These are phyloP conservation scores for Dyspetes luteomarginatus DNA, from an alignment of 2,888 invertebrate genomes.

Conservation along the genomic window DNA sequence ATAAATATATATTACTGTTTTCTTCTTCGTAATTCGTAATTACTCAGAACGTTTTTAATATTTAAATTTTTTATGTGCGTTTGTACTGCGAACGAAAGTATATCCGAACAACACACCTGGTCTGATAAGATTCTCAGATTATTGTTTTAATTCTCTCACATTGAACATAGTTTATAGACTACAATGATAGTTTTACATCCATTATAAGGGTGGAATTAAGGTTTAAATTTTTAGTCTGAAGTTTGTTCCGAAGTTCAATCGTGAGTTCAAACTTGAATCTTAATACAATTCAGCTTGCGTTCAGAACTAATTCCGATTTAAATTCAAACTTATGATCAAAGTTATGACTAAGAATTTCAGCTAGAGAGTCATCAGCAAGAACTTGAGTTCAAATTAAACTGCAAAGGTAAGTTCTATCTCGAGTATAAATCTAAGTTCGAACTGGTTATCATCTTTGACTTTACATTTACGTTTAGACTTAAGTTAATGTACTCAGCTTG, in stretches of 20 bases:
- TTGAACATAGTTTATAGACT: conserved; percentile 62
- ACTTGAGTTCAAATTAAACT: too few species aligned
- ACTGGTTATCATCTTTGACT: too few species aligned
- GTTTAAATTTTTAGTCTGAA: background rate
- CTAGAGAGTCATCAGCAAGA: too few species aligned
- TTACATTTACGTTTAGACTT: too few species aligned
- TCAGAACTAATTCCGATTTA: too few species aligned
- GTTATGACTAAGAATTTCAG: too few species aligned
- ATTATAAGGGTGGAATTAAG: conserved; percentile 27
- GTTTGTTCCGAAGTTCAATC: background rate
- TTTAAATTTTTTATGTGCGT: conserved; percentile 32
- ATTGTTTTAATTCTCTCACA: conserved; percentile 47
- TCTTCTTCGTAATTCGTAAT: background rate
- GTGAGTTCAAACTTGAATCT: too few species aligned
- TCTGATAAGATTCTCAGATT: conserved; percentile 35
- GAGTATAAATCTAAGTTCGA: too few species aligned
- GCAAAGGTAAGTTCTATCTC: too few species aligned
- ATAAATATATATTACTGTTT: background rate
- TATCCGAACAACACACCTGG: conserved; percentile 29
- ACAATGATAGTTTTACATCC: conserved; percentile 61
- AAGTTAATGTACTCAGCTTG: too few species aligned
- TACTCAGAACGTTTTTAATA: conserved; percentile 3
- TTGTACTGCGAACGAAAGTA: conserved; percentile 44
- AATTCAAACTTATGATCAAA: too few species aligned
- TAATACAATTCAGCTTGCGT: too few species aligned